Evolutionary conservation across 2,888 invertebrate genomes (phyloP), one percentile per base, ranked within the genome.

Genomic region (Euproctis similis): DNA sequence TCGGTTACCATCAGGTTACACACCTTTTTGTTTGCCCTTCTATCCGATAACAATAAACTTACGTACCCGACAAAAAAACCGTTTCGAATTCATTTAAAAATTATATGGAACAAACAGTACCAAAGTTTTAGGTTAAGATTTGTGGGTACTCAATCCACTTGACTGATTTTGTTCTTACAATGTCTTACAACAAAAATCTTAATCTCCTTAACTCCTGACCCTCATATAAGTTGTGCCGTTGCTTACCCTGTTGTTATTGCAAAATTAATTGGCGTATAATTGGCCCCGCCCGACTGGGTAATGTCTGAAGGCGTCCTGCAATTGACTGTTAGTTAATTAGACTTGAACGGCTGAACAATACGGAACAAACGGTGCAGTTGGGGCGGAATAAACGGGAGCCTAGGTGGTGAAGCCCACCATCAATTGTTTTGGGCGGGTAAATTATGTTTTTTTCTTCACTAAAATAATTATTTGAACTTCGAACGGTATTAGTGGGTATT

Each of bases 261-360:
- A 64, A 72, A 76, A 75, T 74, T 78, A 78, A 81, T 81, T 78
- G 80, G 71, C 77, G 78, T 67, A 59, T 80, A 78, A 80, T 80
- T 77, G 80, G 68, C 61, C 61, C 53, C 68, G 69, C 67, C 63
- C 58, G 63, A 59, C 51, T 63, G 61, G 59, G 54, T 57, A 63
- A 50, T 67, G 73, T 76, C 76, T 75, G 72, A 62, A 78, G 76
- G 71, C 68, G 61, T 54, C 53, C 74, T 77, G 78, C 61, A 72
- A 75, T 75, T 78, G 78, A 77, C 77, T 80, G 74, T 57, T 59
- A 59, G 74, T 73, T 80, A 78, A 78, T 77, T 77, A 77, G 71
- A 71, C 56, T 59, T 53, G 56, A 66, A 59, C 59, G 54, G 59
- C 52, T 49, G 61, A 68, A 69, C 69, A 69, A 64, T 65, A 55